phyloP scores from a whole-genome alignment of 1,140 invertebrate genomes.

The Octopus bimaculoides region DNA sequence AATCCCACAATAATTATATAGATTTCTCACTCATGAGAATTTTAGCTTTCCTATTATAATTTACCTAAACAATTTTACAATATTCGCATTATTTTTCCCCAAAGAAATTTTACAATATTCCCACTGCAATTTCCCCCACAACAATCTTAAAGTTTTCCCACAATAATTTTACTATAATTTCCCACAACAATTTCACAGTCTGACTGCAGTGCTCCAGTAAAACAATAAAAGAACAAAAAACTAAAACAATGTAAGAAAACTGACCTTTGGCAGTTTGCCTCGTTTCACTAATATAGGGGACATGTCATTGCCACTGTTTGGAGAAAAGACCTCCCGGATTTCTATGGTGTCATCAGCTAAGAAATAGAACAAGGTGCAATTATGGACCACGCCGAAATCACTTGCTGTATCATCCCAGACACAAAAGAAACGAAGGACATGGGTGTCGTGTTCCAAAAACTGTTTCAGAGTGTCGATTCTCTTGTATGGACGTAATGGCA shows the following conservation, averaged over 20 bases:
- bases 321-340: conserved; percentile 51
- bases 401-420: conserved; percentile 57
- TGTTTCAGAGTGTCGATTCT: conserved; percentile 56
- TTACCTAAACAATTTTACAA: too few relatives aligned
- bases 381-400: conserved; percentile 55
- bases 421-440: conserved; percentile 57
- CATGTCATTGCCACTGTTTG: conserved; percentile 56
- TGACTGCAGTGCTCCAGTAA: too few relatives aligned
- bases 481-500: conserved; percentile 56
- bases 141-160: too few relatives aligned
- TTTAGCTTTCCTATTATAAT: too few relatives aligned
- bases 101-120: too few relatives aligned
- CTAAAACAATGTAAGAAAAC: background rate
- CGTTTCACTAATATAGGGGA: conserved; percentile 54
- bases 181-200: too few relatives aligned
- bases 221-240: too few relatives aligned
- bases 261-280: conserved; percentile 50
- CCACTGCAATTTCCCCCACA: too few relatives aligned
- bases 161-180: too few relatives aligned
- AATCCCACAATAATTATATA: too few relatives aligned
- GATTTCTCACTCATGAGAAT: too few relatives aligned
- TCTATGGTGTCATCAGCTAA: conserved; percentile 58
- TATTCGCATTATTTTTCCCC: too few relatives aligned
- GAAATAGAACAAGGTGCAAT: conserved; percentile 57
- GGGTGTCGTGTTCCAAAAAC: conserved; percentile 56